Evolutionary conservation across 2,888 invertebrate genomes (phyloP).

Genomic region (Molanna angustata): DNA sequence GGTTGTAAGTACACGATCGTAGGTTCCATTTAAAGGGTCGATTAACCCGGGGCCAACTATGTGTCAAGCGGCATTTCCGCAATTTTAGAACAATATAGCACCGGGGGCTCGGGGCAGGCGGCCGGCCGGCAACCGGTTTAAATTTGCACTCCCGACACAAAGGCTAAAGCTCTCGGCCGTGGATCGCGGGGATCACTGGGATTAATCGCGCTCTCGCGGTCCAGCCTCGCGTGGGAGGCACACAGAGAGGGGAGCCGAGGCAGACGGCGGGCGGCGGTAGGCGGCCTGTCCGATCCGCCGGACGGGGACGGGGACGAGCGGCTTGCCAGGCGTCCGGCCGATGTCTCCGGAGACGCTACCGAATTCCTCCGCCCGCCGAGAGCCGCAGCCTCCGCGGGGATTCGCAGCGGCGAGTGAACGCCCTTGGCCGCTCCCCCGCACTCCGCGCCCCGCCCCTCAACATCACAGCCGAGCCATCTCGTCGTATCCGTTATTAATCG

Average conservation of each 20-base stretch:
- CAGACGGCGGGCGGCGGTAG: slow-evolving; percentile 13
- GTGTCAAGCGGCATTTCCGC: slow-evolving; percentile 33
- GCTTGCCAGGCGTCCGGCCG: slow-evolving; percentile 13
- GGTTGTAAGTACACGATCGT: slow-evolving; percentile 39
- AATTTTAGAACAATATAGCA: slow-evolving; percentile 34
- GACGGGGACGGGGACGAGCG: slow-evolving; percentile 10
- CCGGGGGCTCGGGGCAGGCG: slow-evolving; percentile 34
- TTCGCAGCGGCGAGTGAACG: slow-evolving; percentile 37
- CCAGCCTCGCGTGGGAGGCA: slow-evolving; percentile 2
- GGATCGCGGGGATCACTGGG: slow-evolving; percentile 28
- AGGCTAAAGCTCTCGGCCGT: slow-evolving; percentile 25
- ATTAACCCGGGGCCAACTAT: too few relatives aligned
- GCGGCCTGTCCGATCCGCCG: slow-evolving; percentile 15
- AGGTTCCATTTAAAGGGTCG: slow-evolving; percentile 36
- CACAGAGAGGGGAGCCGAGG: slow-evolving; percentile 4
- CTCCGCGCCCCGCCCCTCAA: slow-evolving; percentile 19
- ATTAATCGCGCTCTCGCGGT: background rate
- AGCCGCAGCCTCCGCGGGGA: slow-evolving; percentile 50
- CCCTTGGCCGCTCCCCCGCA: slow-evolving; percentile 36
- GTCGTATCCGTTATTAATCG: slow-evolving; percentile 32
- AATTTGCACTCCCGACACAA: slow-evolving; percentile 25
- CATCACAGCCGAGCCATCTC: too few relatives aligned
- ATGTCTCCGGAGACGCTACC: slow-evolving; percentile 40
- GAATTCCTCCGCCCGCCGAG: slow-evolving; percentile 51
- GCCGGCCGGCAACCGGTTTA: slow-evolving; percentile 34